Evolutionary conservation across 2,888 invertebrate species (phyloP).

Genomic region (Drosophila stalkeri): DNA sequence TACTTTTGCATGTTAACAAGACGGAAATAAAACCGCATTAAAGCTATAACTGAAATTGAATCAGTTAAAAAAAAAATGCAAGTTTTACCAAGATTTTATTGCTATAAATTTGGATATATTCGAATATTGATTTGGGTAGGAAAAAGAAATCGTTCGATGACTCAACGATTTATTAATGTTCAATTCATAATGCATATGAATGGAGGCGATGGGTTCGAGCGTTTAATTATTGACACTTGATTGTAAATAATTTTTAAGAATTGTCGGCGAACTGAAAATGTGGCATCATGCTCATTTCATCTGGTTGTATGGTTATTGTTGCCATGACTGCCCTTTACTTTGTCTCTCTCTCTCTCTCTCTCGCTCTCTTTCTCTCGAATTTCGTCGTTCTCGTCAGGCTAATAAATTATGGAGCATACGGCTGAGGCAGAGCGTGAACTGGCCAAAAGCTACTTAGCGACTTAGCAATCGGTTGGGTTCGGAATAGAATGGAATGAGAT

Average conservation of each 20-base stretch:
- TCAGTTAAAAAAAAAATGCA: neutral
- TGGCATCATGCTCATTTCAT: slow-evolving; percentile 18
- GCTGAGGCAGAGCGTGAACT: slow-evolving; percentile 2
- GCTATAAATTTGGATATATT: neutral
- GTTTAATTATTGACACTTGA: slow-evolving; percentile 64
- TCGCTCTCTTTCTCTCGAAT: slow-evolving; percentile 12
- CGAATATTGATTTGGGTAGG: neutral
- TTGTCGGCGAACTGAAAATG: neutral
- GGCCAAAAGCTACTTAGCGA: slow-evolving; percentile 62
- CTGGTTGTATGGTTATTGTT: slow-evolving; percentile 26
- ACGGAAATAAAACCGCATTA: neutral
- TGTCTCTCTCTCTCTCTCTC: too few relatives aligned
- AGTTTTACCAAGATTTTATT: neutral
- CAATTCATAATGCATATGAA: slow-evolving; percentile 16
- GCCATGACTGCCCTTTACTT: slow-evolving; percentile 10
- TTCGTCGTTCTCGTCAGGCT: slow-evolving; percentile 8
- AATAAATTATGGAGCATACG: slow-evolving; percentile 45
- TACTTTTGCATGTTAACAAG: neutral
- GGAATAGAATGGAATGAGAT: slow-evolving; percentile 2
- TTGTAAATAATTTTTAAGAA: slow-evolving; percentile 23
- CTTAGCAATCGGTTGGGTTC: slow-evolving; percentile 24
- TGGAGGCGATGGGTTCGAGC: slow-evolving; percentile 11
- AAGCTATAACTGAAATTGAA: neutral
- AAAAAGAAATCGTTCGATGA: neutral
- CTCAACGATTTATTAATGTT: slow-evolving; percentile 9